A percentile compares a stretch with the other conserved stretches of the same genome.
Evolutionary conservation across 2,113 vertebrate species (phyloP).

Genomic region (Balaeniceps rex): DNA sequence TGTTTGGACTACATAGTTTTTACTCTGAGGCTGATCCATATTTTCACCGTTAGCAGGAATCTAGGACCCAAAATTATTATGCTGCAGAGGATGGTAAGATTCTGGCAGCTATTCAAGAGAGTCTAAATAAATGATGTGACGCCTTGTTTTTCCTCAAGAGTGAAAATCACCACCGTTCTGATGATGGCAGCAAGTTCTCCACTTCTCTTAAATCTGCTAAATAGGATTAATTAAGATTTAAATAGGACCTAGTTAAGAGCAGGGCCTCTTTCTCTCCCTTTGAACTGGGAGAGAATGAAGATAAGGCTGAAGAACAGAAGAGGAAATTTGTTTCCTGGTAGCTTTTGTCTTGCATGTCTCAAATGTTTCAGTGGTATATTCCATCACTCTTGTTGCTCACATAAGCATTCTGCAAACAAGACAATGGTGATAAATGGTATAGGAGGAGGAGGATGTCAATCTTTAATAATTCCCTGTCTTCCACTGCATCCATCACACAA

Average conservation of each 20-base stretch:
- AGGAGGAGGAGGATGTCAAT: not conserved
- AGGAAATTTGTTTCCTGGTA: not conserved
- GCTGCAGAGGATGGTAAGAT: conserved; percentile 91
- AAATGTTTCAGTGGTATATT: not conserved
- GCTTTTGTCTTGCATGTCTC: not conserved
- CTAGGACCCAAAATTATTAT: conserved; percentile 98
- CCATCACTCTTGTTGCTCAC: not conserved
- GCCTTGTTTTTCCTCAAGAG: not conserved
- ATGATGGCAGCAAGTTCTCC: not conserved
- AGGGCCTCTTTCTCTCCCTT: not conserved
- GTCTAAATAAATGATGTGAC: not conserved
- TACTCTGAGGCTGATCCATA: conserved; percentile 93
- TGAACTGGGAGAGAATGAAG: not conserved
- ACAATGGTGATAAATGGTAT: not conserved
- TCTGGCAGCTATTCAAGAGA: conserved; percentile 12
- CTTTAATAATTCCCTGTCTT: not conserved
- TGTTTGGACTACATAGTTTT: conserved; percentile 97
- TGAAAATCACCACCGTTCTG: not conserved
- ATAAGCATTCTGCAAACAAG: not conserved
- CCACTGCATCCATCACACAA: not conserved
- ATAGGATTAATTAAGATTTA: not conserved
- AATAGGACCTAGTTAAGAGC: not conserved
- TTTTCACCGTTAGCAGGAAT: conserved; percentile 93
- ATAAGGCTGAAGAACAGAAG: not conserved
- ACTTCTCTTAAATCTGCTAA: not conserved